Evolutionary conservation across 2,113 vertebrate genomes (phyloP).

Genomic region (Laticauda laticaudata): DNA sequence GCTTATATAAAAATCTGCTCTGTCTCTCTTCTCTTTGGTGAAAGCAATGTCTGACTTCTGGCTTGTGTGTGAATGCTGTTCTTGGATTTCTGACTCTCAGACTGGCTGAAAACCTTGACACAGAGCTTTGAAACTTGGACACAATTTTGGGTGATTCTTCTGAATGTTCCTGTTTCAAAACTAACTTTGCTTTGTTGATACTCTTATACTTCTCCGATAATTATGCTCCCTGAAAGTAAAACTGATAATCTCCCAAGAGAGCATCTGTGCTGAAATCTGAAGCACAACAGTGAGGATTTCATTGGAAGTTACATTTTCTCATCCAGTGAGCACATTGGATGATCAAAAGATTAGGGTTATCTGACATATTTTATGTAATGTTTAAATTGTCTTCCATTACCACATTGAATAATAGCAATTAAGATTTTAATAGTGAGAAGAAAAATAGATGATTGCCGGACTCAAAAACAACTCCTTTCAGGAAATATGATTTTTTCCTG

Average conservation of each 20-base stretch:
- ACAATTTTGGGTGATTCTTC: neutral
- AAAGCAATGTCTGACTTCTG: neutral
- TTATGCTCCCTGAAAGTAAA: neutral
- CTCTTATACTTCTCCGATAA: neutral
- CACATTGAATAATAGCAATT: neutral
- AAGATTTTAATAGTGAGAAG: constrained; percentile 38
- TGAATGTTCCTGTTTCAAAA: neutral
- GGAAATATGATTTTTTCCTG: neutral
- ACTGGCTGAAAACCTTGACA: neutral
- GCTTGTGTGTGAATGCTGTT: neutral
- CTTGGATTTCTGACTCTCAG: neutral
- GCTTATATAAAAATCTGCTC: neutral
- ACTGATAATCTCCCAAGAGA: neutral
- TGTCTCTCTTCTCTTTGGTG: neutral
- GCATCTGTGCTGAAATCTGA: neutral
- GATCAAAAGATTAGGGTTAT: neutral
- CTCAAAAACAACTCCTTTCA: constrained; percentile 19
- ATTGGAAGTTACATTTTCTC: neutral
- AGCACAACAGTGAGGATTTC: neutral
- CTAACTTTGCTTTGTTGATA: neutral
- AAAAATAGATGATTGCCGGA: neutral
- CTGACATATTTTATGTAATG: neutral
- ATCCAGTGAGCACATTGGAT: too few relatives aligned
- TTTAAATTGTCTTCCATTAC: neutral
- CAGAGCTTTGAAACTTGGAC: neutral